Evolutionary conservation across 2,888 invertebrate genomes (phyloP).

Genomic region (Drosophila trichaetosa): DNA sequence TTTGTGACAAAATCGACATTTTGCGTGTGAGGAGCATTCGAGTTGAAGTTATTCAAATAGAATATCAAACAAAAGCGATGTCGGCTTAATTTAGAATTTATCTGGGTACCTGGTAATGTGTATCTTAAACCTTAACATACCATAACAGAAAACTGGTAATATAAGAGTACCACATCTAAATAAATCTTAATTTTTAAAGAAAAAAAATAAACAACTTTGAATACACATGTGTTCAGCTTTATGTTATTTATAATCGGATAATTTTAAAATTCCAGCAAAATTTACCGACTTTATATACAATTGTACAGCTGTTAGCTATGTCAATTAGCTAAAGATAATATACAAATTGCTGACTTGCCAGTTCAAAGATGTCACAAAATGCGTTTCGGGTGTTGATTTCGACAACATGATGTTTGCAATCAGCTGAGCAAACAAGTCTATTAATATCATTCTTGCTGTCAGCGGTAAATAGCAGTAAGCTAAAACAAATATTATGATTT

Average conservation of each 20-base stretch:
- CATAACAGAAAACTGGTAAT: background rate
- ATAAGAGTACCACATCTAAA: background rate
- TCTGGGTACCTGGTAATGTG: background rate
- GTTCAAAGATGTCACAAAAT: constrained; percentile 33
- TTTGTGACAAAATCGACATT: constrained; percentile 13
- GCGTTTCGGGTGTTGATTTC: constrained; percentile 22
- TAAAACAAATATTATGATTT: constrained; percentile 9
- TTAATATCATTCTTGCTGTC: constrained; percentile 15
- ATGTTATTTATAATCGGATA: constrained; percentile 8
- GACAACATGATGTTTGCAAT: constrained; percentile 18
- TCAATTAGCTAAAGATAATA: constrained; percentile 24
- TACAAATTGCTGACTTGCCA: constrained; percentile 22
- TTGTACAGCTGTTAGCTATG: constrained; percentile 22
- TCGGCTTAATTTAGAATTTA: background rate
- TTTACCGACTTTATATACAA: constrained; percentile 4
- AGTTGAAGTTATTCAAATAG: constrained; percentile 16
- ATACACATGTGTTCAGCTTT: constrained; percentile 1
- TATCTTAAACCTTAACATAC: background rate
- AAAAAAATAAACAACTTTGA: background rate
- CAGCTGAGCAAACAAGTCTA: constrained; percentile 55
- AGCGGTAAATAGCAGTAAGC: constrained; percentile 3
- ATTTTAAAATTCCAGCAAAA: constrained; percentile 4
- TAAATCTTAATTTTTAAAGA: background rate
- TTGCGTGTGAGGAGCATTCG: constrained; percentile 1
- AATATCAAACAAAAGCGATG: background rate